These are phyloP conservation scores for Nixonia krombeini DNA, from an alignment of 1,140 invertebrate species.

Conservation along the genomic window DNA sequence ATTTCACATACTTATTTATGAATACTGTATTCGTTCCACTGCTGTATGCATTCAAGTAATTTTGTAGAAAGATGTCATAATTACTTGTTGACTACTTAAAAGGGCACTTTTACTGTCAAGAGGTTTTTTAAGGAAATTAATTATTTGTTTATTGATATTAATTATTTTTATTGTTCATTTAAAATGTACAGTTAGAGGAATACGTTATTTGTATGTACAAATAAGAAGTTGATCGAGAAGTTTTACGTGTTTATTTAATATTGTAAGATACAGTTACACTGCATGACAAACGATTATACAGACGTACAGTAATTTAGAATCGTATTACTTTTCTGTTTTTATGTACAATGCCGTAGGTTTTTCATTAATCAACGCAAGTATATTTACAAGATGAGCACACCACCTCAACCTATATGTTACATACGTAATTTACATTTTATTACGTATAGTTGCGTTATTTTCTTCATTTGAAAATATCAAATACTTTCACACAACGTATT, in stretches of 20 bases:
- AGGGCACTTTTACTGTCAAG: no score
- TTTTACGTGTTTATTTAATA: no score
- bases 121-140: no score
- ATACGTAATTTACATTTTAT: no score
- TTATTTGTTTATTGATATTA: no score
- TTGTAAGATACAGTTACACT: conserved; percentile 67
- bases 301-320: conserved; percentile 64
- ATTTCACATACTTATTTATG: no score
- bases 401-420: conserved; percentile 31
- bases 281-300: conserved; percentile 70
- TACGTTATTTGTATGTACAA: no score
- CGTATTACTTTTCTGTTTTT: conserved; percentile 53
- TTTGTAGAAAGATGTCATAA: no score
- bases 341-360: conserved; percentile 55
- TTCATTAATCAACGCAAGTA: conserved; percentile 26
- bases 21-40: no score
- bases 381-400: conserved; percentile 44
- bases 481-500: conserved; percentile 36
- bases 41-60: no score
- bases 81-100: conserved; percentile 6
- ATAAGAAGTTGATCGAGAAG: no score
- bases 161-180: conserved; percentile 63
- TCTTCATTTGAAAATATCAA: conserved; percentile 30
- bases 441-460: conserved; percentile 21
- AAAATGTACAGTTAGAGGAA: no score